Conservation (phyloP, 2,113 vertebrate species). For the Acrocephalus kingi region DNA sequence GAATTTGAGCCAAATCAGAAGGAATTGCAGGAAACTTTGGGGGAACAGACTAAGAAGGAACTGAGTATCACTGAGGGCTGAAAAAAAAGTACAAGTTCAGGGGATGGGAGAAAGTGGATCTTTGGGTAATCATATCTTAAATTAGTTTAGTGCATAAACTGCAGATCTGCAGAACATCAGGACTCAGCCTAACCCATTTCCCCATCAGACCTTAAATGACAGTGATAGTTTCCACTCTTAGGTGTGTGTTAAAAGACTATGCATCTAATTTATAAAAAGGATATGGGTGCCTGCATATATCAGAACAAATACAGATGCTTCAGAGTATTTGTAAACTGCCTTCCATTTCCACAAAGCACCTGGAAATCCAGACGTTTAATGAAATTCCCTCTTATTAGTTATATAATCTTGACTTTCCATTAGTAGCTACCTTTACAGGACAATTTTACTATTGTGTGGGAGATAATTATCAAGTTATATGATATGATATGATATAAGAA, state of each 20-base stretch:
- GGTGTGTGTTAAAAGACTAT: background rate
- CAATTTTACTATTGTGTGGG: background rate
- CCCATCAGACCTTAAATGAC: background rate
- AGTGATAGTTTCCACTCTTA: background rate
- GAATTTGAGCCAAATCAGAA: background rate
- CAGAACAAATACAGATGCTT: background rate
- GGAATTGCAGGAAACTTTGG: background rate
- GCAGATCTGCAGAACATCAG: background rate
- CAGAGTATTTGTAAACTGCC: background rate
- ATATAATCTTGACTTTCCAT: background rate
- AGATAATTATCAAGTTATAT: background rate
- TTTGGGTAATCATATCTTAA: background rate
- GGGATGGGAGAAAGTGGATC: background rate
- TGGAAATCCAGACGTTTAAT: background rate
- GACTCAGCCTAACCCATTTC: background rate
- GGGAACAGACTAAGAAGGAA: background rate
- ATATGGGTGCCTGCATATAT: background rate
- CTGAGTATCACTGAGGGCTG: background rate
- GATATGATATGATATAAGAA: background rate
- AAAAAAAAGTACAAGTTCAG: background rate
- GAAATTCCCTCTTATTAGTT: background rate
- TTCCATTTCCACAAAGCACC: background rate
- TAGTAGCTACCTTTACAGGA: background rate
- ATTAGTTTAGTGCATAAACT: background rate
- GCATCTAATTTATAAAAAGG: background rate